Percentiles rank a stretch among this genome's conserved stretches.
phyloP scores from a whole-genome alignment of 2,113 vertebrate genomes.

The Sisor rabdophorus region DNA sequence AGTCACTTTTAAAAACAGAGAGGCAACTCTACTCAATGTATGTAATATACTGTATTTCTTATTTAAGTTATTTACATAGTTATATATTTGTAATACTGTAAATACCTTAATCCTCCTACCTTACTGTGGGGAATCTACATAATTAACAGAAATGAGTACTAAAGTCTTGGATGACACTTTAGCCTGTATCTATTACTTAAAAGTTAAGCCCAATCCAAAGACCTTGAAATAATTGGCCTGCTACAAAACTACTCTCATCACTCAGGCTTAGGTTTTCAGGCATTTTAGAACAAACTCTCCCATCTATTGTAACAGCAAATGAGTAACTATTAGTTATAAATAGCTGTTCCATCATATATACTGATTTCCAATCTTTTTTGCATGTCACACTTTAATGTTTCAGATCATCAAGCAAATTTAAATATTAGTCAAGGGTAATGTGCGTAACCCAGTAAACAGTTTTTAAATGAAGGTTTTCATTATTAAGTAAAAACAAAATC shows the following conservation, averaged over 20 bases:
- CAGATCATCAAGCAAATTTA: too few species aligned
- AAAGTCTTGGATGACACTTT: neutral
- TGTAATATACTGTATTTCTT: slow-evolving; percentile 58
- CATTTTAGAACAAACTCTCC: neutral
- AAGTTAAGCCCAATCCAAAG: neutral
- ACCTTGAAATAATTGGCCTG: neutral
- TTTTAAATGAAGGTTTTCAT: too few species aligned
- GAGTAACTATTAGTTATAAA: slow-evolving; percentile 51
- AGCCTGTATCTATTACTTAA: neutral
- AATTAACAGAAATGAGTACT: neutral
- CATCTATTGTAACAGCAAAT: slow-evolving; percentile 67
- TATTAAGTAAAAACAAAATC: too few species aligned
- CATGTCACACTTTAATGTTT: too few species aligned
- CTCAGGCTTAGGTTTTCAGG: neutral
- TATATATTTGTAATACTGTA: too few species aligned
- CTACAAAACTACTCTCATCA: neutral
- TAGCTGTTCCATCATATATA: neutral
- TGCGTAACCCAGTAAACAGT: too few species aligned
- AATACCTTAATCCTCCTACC: too few species aligned
- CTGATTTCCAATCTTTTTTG: too few species aligned
- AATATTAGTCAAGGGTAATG: too few species aligned
- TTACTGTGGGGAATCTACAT: slow-evolving; percentile 26
- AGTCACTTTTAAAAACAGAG: slow-evolving; percentile 66
- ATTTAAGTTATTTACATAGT: slow-evolving; percentile 56
- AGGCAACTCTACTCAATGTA: slow-evolving; percentile 68